Evolutionary conservation across 2,797 vertebrate genomes (phyloP), one percentile per base, ranked within the genome.

Genomic region (Rhabdomys pumilio): DNA sequence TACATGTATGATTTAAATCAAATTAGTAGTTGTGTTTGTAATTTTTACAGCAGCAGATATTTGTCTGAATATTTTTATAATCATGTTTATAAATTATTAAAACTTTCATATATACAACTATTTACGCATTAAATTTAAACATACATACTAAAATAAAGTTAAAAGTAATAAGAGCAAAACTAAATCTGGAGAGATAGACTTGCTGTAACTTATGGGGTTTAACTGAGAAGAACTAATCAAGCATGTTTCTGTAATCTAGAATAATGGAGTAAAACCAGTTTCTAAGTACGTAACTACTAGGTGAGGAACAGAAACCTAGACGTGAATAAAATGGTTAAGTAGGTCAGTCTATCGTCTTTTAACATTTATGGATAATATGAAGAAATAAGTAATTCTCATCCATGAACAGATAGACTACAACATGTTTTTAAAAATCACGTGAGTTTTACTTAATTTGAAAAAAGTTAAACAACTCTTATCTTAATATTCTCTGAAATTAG

Each of bases 371-470:
- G 77, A 90, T 38, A 63, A 69, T 92, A 91, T 88, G 77, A 86
- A 73, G n/a, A 81, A 15, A 89, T 85, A 81, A 76, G 19, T 59
- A 13, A 76, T 63, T 81, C 24, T 91, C 22, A 90, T 53, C 24
- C 3, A 57, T 75, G 50, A 91, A 38, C 22, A 77, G 10, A 34
- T 75, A 84, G 24, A 61, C 8, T 59, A 22, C 79, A 85, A 31
- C 93, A 55, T 88, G 55, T 69, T 90, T 44, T 79, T 95, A 80
- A 94, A 29, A 88, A 80, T 85, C 15, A 89, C 82, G 15, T 76
- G 38, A 93, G 12, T 73, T 96, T 95, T 82, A 53, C 41, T 89
- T 96, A 84, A 88, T 34, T 88, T 94, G 34, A 88, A 90, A 89
- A 67, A 38, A 17, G 41, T 38, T 59, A 61, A 44, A 44, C 26